phyloP scores from a whole-genome alignment of 2,113 vertebrate species.

The Callithrix jacchus region DNA sequence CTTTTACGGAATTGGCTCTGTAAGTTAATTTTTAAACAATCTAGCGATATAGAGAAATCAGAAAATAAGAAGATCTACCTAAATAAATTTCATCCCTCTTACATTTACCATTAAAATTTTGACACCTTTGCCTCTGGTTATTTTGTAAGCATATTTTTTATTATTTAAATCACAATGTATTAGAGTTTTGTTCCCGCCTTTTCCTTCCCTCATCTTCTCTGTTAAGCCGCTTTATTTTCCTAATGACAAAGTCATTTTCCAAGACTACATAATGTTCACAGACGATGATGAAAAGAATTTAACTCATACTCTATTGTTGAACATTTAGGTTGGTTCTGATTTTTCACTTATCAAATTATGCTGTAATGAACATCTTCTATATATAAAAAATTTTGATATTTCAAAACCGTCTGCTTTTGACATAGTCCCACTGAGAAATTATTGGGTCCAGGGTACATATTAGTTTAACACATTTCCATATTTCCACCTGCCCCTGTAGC shows the following conservation, averaged over 20 bases:
- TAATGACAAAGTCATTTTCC: background rate
- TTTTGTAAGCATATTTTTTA: slow-evolving; percentile 52
- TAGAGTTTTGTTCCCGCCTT: slow-evolving; percentile 2
- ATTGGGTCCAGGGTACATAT: background rate
- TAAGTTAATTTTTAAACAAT: slow-evolving; percentile 51
- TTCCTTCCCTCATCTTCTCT: background rate
- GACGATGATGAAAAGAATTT: background rate
- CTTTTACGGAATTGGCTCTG: too few species aligned
- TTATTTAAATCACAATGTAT: slow-evolving; percentile 22
- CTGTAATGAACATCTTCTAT: background rate
- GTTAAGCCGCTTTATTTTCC: background rate
- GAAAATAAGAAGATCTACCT: background rate
- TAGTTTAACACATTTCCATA: background rate
- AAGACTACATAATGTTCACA: background rate
- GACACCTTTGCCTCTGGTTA: slow-evolving; percentile 23
- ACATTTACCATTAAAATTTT: background rate
- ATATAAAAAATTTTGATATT: background rate
- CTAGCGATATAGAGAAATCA: background rate
- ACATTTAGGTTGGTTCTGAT: background rate
- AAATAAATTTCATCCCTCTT: background rate
- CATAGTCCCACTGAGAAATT: background rate
- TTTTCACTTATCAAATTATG: slow-evolving; percentile 6
- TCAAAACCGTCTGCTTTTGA: slow-evolving; percentile 11
- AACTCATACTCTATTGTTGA: background rate
- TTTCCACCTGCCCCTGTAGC: background rate